Percentiles rank a stretch among this genome's conserved stretches.
Evolutionary conservation across 2,888 invertebrate species (phyloP).

Genomic region (Lochmaea capreae): DNA sequence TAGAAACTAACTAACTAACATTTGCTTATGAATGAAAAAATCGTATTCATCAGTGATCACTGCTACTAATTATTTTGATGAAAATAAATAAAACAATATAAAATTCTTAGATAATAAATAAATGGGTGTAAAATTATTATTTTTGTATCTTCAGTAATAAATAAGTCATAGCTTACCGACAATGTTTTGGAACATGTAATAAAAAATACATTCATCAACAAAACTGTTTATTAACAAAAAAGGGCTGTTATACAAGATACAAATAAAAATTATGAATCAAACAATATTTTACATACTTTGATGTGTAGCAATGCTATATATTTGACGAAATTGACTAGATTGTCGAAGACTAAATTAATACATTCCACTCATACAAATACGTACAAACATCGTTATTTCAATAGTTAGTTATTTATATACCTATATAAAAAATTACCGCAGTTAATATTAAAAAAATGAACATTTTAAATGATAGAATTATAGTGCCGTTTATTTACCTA

Average conservation of each 20-base stretch:
- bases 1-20: no score
- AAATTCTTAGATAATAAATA: no score
- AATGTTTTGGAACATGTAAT: background rate
- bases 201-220: constrained; percentile 1
- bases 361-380: background rate
- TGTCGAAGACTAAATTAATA: background rate
- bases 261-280: background rate
- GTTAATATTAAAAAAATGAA: background rate
- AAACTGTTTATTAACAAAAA: constrained; percentile 10
- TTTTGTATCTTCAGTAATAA: no score
- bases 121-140: no score
- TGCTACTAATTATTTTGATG: no score
- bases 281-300: background rate
- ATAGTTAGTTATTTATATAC: no score
- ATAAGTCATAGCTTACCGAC: background rate
- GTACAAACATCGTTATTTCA: background rate
- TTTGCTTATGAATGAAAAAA: no score
- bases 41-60: no score
- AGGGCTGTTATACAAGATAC: background rate
- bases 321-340: constrained; percentile 11
- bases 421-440: no score
- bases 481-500: no score
- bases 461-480: background rate
- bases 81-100: no score
- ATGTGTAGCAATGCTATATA: background rate